These are phyloP conservation scores for Dinoponera quadriceps DNA, from an alignment of 1,140 invertebrate species.

Conservation along the genomic window DNA sequence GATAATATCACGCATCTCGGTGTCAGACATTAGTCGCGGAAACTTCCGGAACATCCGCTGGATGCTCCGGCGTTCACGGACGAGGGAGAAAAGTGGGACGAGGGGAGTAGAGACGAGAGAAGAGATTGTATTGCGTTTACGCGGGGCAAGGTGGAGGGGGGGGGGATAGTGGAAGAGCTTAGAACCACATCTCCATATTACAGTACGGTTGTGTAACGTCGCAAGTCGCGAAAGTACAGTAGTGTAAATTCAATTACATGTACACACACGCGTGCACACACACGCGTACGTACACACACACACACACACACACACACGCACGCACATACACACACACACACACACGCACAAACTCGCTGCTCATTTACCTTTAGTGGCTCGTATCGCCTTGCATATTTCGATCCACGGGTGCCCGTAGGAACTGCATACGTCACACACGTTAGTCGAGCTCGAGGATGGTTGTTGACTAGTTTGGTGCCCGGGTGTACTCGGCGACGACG, in stretches of 20 bases:
- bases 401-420: constrained; percentile 86
- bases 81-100: not conserved
- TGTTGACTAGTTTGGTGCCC: constrained; percentile 76
- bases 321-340: constrained; percentile 41
- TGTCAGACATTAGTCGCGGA: constrained; percentile 20
- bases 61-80: not conserved
- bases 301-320: constrained; percentile 29
- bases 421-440: constrained; percentile 85
- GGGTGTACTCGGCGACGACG: constrained; percentile 76
- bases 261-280: constrained; percentile 33
- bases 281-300: constrained; percentile 29
- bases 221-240: constrained; percentile 52
- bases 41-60: constrained; percentile 31
- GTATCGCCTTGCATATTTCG: constrained; percentile 85
- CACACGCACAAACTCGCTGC: constrained; percentile 20
- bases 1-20: constrained; percentile 54
- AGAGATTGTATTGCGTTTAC: constrained; percentile 47
- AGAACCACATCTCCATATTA: constrained; percentile 53
- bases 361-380: constrained; percentile 81
- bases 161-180: not conserved
- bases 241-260: constrained; percentile 56
- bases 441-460: constrained; percentile 80
- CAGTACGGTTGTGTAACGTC: constrained; percentile 18
- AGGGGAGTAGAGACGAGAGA: constrained; percentile 25
- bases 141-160: too few species aligned